Base-by-base conservation (phyloP, 2,888 invertebrate genomes). In the Catocala fraxini region DNA sequence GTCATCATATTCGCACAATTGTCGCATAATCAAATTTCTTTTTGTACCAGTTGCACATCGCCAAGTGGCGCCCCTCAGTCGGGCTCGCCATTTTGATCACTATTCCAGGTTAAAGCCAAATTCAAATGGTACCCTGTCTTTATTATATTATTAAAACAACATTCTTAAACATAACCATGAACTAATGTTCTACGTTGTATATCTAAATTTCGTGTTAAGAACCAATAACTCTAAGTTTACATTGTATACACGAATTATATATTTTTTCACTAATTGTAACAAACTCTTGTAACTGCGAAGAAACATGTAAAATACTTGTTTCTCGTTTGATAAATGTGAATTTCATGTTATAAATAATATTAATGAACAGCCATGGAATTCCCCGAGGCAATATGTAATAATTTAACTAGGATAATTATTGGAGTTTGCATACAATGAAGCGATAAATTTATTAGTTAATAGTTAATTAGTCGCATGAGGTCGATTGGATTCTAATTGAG, bases 151-250 rank as follows among this genome's bases (percentile, higher is more conserved):
- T 15, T 15, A 15, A 15, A 1, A 25, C 25, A 3, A 25, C 25
- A 25, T 25, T 25, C 25, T 4, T 25, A 25, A 25, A 25, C 4
- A 25, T 3, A 25, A 25, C 25, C 25, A 25, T 25, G 25, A 25
- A 25, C 9, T 39, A 6, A 7, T 39, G 35, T 7, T 39, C 0
- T 39, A 39, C 35, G 35, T 39, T 1, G 59, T 65, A 75, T 66
- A 59, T 58, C 15, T 53, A 63, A 25, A 3, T 25, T 3, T 63
- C 76, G 73, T 74, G 73, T 25, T 13, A 6, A 46, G 42, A 15
- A 52, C 56, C 56, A 63, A 72, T 74, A 67, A 75, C 10, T 35
- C 11, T 62, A 43, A 25, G 10, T 25, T 15, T 54, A 56, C 43
- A 47, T 47, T 56, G 47, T 46, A 35, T 25, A 51, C 52, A 55